These are phyloP conservation scores for Rachycentron canadum DNA, from an alignment of 2,797 vertebrate genomes.

Conservation along the genomic window DNA sequence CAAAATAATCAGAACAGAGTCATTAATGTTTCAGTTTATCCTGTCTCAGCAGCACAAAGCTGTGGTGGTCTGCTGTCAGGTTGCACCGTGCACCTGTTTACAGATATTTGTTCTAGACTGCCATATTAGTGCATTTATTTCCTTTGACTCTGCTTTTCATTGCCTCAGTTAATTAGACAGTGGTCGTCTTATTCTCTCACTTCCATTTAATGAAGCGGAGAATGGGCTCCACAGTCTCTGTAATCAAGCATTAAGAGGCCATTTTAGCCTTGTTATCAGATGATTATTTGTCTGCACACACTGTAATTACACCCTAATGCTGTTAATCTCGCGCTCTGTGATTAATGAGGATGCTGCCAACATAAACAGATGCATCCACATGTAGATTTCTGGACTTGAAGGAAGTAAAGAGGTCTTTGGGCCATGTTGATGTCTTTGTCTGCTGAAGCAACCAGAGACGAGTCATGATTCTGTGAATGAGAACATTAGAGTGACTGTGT, in stretches of 20 bases:
- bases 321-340: slow-evolving; percentile 52
- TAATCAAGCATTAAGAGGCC: slow-evolving; percentile 59
- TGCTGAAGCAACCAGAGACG: background rate
- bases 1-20: slow-evolving; percentile 22
- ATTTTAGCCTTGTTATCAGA: slow-evolving; percentile 65
- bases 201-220: slow-evolving; percentile 23
- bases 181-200: slow-evolving; percentile 1
- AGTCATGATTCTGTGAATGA: slow-evolving; percentile 8
- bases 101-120: slow-evolving; percentile 22
- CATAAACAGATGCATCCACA: slow-evolving; percentile 11
- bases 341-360: slow-evolving; percentile 60
- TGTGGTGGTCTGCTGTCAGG: slow-evolving; percentile 18
- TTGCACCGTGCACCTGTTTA: slow-evolving; percentile 22
- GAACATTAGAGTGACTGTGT: background rate
- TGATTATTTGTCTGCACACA: slow-evolving; percentile 73
- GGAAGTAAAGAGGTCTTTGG: background rate
- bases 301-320: slow-evolving; percentile 71
- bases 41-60: slow-evolving; percentile 14
- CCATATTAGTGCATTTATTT: slow-evolving; percentile 41
- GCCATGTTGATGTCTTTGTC: slow-evolving; percentile 16
- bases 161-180: slow-evolving; percentile 32
- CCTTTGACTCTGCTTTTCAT: slow-evolving; percentile 26
- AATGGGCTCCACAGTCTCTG: slow-evolving; percentile 22
- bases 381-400: slow-evolving; percentile 21
- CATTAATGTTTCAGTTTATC: slow-evolving; percentile 34